Evolutionary conservation across 2,888 invertebrate species (phyloP), one percentile per base, ranked within the genome.

Genomic region (Troilus luridus): DNA sequence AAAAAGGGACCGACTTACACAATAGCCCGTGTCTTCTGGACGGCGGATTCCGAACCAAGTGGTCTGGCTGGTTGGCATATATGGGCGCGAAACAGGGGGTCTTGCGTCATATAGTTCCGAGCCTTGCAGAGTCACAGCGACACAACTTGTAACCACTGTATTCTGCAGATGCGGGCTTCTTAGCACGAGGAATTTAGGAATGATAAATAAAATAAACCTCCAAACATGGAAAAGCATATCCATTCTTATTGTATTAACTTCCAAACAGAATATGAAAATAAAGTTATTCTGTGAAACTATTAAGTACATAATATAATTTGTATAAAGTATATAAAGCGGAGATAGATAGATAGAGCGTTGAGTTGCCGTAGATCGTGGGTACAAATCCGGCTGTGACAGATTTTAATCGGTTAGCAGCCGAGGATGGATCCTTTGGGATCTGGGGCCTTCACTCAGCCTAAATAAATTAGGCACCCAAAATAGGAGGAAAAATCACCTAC

Each of bases 21-120:
- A 85, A 85, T 85, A 56, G 54, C n/a, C 56, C 21, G 85, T 85
- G 85, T 85, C 85, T 54, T 58, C 56, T 85, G 85, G 85, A 19
- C 56, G 56, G n/a, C 6, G 85, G 56, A 85, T 85, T 56, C 85
- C 85, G 7, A 85, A 41, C n/a, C 85, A 85, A 12, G 85, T 85
- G 85, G 85, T 85, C 85, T 85, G 85, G 85, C 85, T 41, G 85
- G 85, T 85, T 85, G 85, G 85, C 85, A 85, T 85, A 85, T 85
- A 85, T 85, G 85, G 85, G 12, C 56, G 54, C 85, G 56, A 85
- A 85, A 85, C 85, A n/a, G 85, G 56, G n/a, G 56, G 14, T n/a
- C 85, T 85, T 85, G n/a, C 85, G 85, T 85, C 85, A 85, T 85
- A 85, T 56, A 54, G 54, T 21, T 21, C 56, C n/a, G 85, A 85